Conservation (phyloP, 2,888 invertebrate species). For the Mythimna pallens region DNA sequence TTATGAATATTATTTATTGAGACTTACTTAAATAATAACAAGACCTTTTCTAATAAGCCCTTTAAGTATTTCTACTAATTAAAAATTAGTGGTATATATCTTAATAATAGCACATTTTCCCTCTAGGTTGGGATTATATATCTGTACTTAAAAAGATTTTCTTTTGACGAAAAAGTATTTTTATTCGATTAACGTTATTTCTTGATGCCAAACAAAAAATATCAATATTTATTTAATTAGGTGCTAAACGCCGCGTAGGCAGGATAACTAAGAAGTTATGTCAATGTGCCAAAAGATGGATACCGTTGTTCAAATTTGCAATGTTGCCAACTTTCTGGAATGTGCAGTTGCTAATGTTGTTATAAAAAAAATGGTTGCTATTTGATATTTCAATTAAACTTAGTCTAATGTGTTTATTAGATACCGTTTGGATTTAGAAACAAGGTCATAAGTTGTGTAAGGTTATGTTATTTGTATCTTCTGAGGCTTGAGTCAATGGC, state of each 20-base stretch:
- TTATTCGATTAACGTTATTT: not conserved
- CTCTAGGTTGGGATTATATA: not conserved
- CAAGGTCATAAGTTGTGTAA: constrained; percentile 6
- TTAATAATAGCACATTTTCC: no score
- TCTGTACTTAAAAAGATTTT: not conserved
- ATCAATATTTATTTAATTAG: constrained; percentile 23
- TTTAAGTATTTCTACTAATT: no score
- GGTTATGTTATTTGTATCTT: not conserved
- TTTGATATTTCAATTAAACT: constrained; percentile 9
- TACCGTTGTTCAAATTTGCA: constrained; percentile 38
- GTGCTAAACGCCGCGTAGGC: constrained; percentile 38
- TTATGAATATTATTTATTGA: no score
- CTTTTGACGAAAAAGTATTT: no score
- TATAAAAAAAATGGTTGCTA: constrained; percentile 20
- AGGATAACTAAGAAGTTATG: constrained; percentile 44
- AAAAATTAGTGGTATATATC: no score
- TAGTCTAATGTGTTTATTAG: not conserved
- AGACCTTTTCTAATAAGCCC: no score
- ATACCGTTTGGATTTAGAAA: not conserved
- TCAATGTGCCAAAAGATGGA: constrained; percentile 39
- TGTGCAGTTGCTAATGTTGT: constrained; percentile 3
- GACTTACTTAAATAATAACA: no score
- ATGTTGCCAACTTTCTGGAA: constrained; percentile 39
- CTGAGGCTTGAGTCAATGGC: no score
- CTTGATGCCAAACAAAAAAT: not conserved